Evolutionary conservation across 2,113 vertebrate genomes (phyloP), one percentile per base, ranked within the genome.

Genomic region (Bubo bubo): DNA sequence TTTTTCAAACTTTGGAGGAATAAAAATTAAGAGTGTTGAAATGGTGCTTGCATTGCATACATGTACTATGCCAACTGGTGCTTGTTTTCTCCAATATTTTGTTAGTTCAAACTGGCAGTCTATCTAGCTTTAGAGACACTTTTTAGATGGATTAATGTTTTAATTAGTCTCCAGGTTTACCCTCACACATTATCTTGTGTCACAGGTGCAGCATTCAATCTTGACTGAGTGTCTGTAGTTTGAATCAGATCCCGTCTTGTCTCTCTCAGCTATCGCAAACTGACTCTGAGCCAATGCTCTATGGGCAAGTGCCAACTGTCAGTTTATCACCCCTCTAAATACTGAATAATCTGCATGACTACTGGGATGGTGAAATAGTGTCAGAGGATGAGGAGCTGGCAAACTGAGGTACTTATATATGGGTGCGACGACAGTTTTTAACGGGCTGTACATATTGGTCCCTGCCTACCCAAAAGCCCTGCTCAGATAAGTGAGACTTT

Each of bases 101-200:
- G 43, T 80, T 84, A 71, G 87, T 83, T 88, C 59, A 92, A 79
- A 67, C 67, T 74, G 83, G 22, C 55, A 86, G 26, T 90, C 55
- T 81, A 14, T 94, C 66, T 81, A 68, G 27, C 86, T 92, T 59
- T 67, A 53, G 47, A 97, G 92, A 90, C 12, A 12, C 7, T 47
- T 95, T 81, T 76, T 56, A 66, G 52, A 73, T 77, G 28, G 88
- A 94, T 94, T 95, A 97, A 88, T 88, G 41, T 58, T 93, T 92
- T 96, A 95, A 83, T 92, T 96, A 70, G 79, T 87, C 58, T 91
- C 53, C 73, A 71, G 77, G 53, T 91, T 95, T 95, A 91, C 50
- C 67, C 63, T 95, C 58, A 70, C 41, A 55, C 45, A 76, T 90
- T 90, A 74, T 64, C 47, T 90, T 3, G 2, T 93, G 85, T 88